Conservation (phyloP, 2,797 vertebrate species). For the Neostethus bicornis region DNA sequence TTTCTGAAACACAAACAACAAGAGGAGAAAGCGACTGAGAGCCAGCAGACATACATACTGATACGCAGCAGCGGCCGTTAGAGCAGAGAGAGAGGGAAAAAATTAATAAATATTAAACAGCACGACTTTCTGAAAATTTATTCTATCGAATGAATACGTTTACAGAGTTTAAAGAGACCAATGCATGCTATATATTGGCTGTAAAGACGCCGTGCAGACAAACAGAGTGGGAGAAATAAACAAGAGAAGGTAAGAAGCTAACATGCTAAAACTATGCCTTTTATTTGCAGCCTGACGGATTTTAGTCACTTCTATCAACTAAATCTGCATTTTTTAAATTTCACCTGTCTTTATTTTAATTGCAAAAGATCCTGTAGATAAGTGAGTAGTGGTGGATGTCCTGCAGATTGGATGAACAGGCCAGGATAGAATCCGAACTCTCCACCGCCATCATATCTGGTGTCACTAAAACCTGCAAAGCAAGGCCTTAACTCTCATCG, state of each 20-base stretch:
- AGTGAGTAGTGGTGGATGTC: slow-evolving; percentile 53
- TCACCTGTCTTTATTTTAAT: slow-evolving; percentile 7
- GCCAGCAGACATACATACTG: slow-evolving; percentile 80
- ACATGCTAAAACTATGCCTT: too few species aligned
- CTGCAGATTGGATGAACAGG: slow-evolving; percentile 63
- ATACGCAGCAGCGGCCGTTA: slow-evolving; percentile 82
- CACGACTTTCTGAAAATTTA: slow-evolving; percentile 70
- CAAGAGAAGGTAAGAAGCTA: slow-evolving; percentile 84
- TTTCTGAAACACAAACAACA: slow-evolving; percentile 95
- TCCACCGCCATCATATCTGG: slow-evolving; percentile 74
- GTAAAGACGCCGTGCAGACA: slow-evolving; percentile 66
- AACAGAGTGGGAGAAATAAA: slow-evolving; percentile 72
- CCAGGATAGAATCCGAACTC: slow-evolving; percentile 60
- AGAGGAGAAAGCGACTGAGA: slow-evolving; percentile 80
- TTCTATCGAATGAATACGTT: slow-evolving; percentile 78
- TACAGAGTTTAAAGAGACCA: slow-evolving; percentile 73
- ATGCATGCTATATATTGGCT: slow-evolving; percentile 68
- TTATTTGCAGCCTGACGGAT: slow-evolving; percentile 64
- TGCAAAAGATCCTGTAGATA: slow-evolving; percentile 34
- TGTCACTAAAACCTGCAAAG: slow-evolving; percentile 70
- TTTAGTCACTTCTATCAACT: slow-evolving; percentile 28
- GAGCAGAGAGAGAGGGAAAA: slow-evolving; percentile 67
- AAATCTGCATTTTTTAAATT: not conserved
- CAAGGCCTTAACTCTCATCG: slow-evolving; percentile 58
- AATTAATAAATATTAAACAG: slow-evolving; percentile 63